Base-by-base conservation (phyloP, 2,888 invertebrate species). In the Aproaerema taeniolella region DNA sequence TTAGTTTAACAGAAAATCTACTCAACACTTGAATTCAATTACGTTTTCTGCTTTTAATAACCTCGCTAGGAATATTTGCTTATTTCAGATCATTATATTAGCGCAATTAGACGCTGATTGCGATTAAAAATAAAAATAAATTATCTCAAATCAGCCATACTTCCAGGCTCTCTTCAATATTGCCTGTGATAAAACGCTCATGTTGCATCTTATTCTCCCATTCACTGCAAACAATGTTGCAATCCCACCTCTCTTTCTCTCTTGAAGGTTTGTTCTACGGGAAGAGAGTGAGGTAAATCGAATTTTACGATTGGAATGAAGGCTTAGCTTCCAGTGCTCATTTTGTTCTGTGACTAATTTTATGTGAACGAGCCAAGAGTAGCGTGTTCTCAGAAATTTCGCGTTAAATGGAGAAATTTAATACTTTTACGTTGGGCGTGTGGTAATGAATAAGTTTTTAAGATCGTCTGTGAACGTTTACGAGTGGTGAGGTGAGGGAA, bases 271-370 rank as follows among this genome's bases (percentile, higher is more conserved):
- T n/a, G n/a, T 46, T 43, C 29, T 11, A 20, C 11, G 25, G 62
- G 31, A 39, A 38, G 67, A 73, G 42, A 51, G 61, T 55, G 73
- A 69, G 38, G 47, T 53, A 41, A 24, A 53, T 44, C 52, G 50
- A 58, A 53, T 70, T 82, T 82, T 78, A 81, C 72, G 81, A 78
- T 61, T 65, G 61, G 60, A 64, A n/a, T 74, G n/a, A n/a, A n/a
- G n/a, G 70, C 65, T 67, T 66, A 65, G 69, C 59, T 76, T 80
- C 71, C 71, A 77, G 80, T 76, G 74, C 77, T 81, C 75, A 78
- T 79, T 81, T 80, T 79, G 76, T 60, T 50, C 61, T 71, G 66
- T 66, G 74, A 80, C 81, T 80, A 81, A 81, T 81, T 81, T 79
- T 75, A 79, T 73, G 64, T 73, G 61, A 62, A 66, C 66, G 61